Evolutionary conservation across 2,888 invertebrate genomes (phyloP).

Genomic region (Perithous albicinctus): DNA sequence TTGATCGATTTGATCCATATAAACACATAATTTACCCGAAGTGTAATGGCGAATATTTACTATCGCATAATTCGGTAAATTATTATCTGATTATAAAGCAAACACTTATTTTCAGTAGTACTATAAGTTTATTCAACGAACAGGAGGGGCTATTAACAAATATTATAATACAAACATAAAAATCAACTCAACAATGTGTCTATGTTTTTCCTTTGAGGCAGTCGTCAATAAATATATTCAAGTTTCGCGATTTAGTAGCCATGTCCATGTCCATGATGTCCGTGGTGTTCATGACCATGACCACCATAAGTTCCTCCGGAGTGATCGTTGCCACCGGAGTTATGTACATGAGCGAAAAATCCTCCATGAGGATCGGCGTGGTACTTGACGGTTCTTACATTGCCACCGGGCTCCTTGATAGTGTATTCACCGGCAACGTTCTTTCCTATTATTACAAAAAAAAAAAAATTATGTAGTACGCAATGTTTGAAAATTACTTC

Average conservation of each 20-base stretch:
- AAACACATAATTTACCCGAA: too few species aligned
- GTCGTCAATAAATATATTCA: constrained; percentile 8
- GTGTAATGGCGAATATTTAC: neutral
- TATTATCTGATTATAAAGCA: neutral
- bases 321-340: constrained; percentile 82
- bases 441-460: constrained; percentile 74
- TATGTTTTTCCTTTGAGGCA: constrained; percentile 23
- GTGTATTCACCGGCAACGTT: constrained; percentile 83
- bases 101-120: constrained; percentile 2
- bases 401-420: constrained; percentile 83
- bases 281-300: constrained; percentile 70
- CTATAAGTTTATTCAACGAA: constrained; percentile 54
- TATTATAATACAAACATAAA: constrained; percentile 61
- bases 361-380: constrained; percentile 82
- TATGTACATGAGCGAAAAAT: constrained; percentile 83
- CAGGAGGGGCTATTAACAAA: constrained; percentile 43
- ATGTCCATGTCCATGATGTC: constrained; percentile 72
- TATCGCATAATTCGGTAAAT: too few species aligned
- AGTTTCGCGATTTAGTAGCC: constrained; percentile 35
- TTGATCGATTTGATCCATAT: too few species aligned
- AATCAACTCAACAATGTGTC: constrained; percentile 22
- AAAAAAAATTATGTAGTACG: neutral
- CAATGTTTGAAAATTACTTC: neutral
- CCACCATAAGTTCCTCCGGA: constrained; percentile 79
- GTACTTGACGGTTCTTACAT: constrained; percentile 80